These are phyloP conservation scores for Myzus persicae DNA, from an alignment of 1,140 invertebrate species.

Conservation along the genomic window DNA sequence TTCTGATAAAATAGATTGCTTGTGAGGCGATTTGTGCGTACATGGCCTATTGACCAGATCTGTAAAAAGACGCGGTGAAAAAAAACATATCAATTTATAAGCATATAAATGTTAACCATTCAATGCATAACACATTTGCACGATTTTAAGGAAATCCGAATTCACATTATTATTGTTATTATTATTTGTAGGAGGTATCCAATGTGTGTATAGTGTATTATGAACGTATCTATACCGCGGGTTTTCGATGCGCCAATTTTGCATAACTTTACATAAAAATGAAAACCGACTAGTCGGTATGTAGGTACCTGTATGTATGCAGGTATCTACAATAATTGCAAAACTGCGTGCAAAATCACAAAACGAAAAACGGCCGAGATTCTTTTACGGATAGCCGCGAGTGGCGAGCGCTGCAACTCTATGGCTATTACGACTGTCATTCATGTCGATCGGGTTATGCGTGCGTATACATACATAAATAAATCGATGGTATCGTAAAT, in stretches of 20 bases:
- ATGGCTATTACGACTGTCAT: constrained; percentile 2
- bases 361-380: constrained; percentile 25
- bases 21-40: no score
- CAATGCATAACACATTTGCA: neutral
- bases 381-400: neutral
- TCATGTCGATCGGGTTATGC: neutral
- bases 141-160: neutral
- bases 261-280: constrained; percentile 3
- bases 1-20: no score
- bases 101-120: no score
- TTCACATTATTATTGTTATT: neutral
- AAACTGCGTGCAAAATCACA: neutral
- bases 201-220: no score
- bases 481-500: constrained; percentile 22
- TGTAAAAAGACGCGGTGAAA: no score
- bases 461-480: neutral
- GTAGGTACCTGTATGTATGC: no score
- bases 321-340: neutral
- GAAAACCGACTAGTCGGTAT: constrained; percentile 2
- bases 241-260: neutral
- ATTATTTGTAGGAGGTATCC: no score
- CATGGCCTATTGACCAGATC: no score
- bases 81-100: no score
- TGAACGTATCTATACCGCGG: no score
- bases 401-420: neutral